Evolutionary conservation across 1,140 invertebrate genomes (phyloP).

Genomic region (Conus betulinus): DNA sequence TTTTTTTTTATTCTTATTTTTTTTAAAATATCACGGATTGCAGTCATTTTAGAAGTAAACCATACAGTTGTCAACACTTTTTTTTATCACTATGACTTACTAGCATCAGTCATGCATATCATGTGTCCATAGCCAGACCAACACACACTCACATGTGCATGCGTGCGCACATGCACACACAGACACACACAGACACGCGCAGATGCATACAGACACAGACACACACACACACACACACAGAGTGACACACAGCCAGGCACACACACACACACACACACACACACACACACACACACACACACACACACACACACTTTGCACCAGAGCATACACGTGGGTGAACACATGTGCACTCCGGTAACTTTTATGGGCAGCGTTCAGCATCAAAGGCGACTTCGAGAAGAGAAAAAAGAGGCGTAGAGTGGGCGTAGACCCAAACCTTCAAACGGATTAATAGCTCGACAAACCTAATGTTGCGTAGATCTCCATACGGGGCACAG

Average conservation of each 20-base stretch:
- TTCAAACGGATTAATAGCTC: not conserved
- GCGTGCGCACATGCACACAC: not conserved
- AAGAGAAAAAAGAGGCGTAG: no score
- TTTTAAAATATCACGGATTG: not conserved
- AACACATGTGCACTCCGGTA: no score
- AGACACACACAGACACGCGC: conserved; percentile 15
- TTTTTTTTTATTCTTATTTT: not conserved
- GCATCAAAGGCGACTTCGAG: no score
- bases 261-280: not conserved
- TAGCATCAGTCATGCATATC: not conserved
- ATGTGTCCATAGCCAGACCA: not conserved
- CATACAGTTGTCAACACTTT: not conserved
- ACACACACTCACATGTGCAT: not conserved
- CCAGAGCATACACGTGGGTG: no score
- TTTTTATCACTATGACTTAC: not conserved
- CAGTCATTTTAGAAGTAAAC: not conserved
- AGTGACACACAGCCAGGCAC: not conserved
- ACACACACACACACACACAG: not conserved
- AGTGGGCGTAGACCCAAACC: not conserved
- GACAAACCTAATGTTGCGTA: no score
- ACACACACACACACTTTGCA: not conserved
- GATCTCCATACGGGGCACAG: no score
- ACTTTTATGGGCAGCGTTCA: no score
- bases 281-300: not conserved
- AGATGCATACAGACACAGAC: not conserved